Evolutionary conservation across 2,888 invertebrate species (phyloP).

Genomic region (Hermaeophaga mercurialis): DNA sequence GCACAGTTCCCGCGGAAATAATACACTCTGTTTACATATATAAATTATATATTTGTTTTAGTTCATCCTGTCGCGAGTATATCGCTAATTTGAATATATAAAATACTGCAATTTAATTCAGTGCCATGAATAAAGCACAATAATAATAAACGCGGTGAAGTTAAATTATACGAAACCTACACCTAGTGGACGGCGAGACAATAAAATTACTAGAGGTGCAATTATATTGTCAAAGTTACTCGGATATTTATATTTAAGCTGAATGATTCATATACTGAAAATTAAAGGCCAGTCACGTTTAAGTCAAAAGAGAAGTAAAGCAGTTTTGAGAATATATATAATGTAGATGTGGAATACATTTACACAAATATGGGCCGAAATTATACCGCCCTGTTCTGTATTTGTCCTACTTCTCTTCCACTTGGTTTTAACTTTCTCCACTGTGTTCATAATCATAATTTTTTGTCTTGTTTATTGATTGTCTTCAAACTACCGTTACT

Average conservation of each 20-base stretch:
- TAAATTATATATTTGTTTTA: no score
- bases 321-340: not conserved
- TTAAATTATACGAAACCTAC: slow-evolving; percentile 11
- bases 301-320: not conserved
- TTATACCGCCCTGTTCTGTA: no score
- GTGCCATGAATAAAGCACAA: slow-evolving; percentile 40
- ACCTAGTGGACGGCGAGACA: slow-evolving; percentile 9
- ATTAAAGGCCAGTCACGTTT: not conserved
- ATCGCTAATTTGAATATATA: slow-evolving; percentile 43
- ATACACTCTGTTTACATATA: no score
- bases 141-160: slow-evolving; percentile 21
- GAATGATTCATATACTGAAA: slow-evolving; percentile 6
- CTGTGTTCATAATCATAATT: no score
- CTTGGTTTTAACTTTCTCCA: no score
- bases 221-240: not conserved
- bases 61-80: not conserved
- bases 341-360: no score
- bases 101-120: slow-evolving; percentile 51
- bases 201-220: not conserved
- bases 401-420: no score
- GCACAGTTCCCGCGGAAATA: no score
- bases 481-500: no score
- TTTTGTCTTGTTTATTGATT: no score
- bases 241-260: slow-evolving; percentile 1
- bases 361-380: no score